These are phyloP conservation scores for Acomys russatus DNA, from an alignment of 2,797 vertebrate genomes.

Conservation along the genomic window DNA sequence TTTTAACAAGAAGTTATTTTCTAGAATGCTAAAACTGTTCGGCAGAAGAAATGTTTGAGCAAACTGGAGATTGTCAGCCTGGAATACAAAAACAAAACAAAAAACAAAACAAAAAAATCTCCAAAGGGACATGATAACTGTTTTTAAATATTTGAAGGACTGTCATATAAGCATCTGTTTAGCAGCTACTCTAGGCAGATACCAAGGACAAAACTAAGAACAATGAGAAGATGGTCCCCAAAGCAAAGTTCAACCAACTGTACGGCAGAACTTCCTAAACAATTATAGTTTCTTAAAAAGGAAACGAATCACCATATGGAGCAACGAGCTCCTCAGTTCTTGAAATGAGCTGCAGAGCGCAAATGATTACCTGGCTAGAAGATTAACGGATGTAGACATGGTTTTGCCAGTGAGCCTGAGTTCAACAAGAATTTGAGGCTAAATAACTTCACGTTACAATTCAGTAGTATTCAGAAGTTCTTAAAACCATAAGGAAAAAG, in stretches of 20 bases:
- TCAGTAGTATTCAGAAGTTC: constrained; percentile 39
- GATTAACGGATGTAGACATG: not conserved
- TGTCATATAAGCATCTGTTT: not conserved
- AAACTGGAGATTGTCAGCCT: constrained; percentile 50
- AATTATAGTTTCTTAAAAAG: constrained; percentile 52
- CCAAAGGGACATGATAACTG: constrained; percentile 23
- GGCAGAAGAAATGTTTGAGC: not conserved
- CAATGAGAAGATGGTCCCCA: constrained; percentile 40
- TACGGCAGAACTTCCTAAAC: constrained; percentile 58
- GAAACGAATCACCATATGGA: not conserved
- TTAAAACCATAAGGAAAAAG: not conserved
- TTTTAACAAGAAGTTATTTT: not conserved
- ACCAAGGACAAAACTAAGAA: constrained; percentile 52
- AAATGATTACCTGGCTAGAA: constrained; percentile 49
- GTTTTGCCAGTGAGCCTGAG: not conserved
- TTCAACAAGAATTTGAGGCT: not conserved
- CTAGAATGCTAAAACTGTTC: not conserved
- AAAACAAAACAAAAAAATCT: not conserved
- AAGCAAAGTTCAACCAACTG: constrained; percentile 8
- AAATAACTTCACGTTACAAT: constrained; percentile 52
- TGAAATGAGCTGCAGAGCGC: not conserved
- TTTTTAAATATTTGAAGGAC: constrained; percentile 47
- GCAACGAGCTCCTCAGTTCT: not conserved
- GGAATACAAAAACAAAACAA: not conserved
- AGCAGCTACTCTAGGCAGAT: constrained; percentile 1